A percentile compares a stretch with the other conserved stretches of the same genome.
Evolutionary conservation across 2,797 vertebrate species (phyloP).

Genomic region (Scyliorhinus canicula): DNA sequence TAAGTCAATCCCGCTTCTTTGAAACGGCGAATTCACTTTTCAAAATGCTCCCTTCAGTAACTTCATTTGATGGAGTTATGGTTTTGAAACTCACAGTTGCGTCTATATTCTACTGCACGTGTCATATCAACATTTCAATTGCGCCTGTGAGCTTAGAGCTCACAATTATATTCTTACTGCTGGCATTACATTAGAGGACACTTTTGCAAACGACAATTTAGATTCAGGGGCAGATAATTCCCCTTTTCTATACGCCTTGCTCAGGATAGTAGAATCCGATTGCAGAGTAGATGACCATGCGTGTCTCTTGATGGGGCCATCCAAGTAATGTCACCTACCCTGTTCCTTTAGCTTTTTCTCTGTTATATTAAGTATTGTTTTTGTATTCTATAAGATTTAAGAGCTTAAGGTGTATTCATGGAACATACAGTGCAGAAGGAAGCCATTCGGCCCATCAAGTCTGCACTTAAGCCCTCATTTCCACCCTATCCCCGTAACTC

Average conservation of each 20-base stretch:
- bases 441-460: too few species aligned
- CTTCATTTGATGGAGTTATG: background rate
- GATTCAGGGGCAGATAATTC: background rate
- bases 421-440: too few species aligned
- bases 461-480: too few species aligned
- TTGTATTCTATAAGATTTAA: background rate
- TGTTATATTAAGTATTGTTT: background rate
- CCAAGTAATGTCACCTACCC: too few species aligned
- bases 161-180: background rate
- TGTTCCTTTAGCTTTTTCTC: background rate
- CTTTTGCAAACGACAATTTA: background rate
- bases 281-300: background rate
- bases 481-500: too few species aligned
- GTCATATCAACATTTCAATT: background rate
- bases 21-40: background rate
- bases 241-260: background rate
- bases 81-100: background rate
- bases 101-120: background rate
- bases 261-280: background rate
- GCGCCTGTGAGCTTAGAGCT: background rate
- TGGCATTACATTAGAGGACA: too few species aligned
- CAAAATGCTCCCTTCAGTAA: background rate
- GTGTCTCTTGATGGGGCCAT: background rate
- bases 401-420: background rate
- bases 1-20: background rate